Conservation (phyloP, 2,113 vertebrate species). For the Lampris megalopsis region DNA sequence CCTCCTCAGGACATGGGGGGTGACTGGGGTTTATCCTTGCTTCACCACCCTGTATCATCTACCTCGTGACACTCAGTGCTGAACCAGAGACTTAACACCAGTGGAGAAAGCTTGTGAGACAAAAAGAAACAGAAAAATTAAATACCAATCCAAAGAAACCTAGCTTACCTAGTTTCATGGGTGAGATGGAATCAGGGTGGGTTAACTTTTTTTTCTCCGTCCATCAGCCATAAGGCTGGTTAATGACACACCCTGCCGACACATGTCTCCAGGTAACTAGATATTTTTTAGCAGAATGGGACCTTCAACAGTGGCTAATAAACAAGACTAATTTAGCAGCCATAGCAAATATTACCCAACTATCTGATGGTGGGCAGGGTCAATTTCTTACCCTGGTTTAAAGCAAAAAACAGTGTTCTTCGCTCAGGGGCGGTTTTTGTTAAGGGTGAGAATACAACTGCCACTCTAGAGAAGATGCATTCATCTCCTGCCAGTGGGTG, state of each 20-base stretch:
- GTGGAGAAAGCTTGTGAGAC: neutral
- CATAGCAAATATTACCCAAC: constrained; percentile 11
- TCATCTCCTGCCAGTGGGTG: neutral
- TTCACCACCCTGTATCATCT: neutral
- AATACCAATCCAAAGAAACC: neutral
- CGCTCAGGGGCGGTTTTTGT: constrained; percentile 7
- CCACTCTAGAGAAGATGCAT: constrained; percentile 2
- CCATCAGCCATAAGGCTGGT: neutral
- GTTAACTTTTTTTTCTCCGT: neutral
- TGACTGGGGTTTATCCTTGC: constrained; percentile 5
- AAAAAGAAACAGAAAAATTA: neutral
- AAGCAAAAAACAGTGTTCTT: constrained; percentile 3
- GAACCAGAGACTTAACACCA: neutral
- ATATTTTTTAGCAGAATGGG: constrained; percentile 9
- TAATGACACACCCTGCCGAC: neutral
- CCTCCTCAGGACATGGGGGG: neutral
- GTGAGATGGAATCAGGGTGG: neutral
- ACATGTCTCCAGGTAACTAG: neutral
- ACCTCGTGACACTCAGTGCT: constrained; percentile 3
- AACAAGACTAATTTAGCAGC: constrained; percentile 12
- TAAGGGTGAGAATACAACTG: constrained; percentile 5
- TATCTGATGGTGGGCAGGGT: neutral
- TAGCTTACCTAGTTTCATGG: neutral
- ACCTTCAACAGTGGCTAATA: neutral
- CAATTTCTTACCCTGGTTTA: constrained; percentile 2